These are phyloP conservation scores for Ophonus ardosiacus DNA, from an alignment of 2,888 invertebrate species.

Conservation along the genomic window DNA sequence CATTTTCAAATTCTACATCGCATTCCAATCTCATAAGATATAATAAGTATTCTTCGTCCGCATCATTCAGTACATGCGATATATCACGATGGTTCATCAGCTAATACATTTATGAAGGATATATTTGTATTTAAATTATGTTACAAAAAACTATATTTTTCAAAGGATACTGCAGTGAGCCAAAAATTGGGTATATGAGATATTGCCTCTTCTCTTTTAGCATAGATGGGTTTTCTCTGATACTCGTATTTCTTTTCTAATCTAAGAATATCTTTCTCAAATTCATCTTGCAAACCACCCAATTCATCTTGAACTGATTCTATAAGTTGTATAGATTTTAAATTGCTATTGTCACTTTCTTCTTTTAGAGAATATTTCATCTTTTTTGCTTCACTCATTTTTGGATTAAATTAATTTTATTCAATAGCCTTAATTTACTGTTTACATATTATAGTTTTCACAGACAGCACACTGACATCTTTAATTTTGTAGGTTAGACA, in stretches of 20 bases:
- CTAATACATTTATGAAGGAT: slow-evolving; percentile 22
- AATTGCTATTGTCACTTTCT: slow-evolving; percentile 22
- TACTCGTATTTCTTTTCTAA: slow-evolving; percentile 40
- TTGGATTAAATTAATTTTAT: neutral
- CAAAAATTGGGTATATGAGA: slow-evolving; percentile 54
- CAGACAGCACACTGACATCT: too few relatives aligned
- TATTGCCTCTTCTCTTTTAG: slow-evolving; percentile 49
- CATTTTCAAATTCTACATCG: slow-evolving; percentile 45
- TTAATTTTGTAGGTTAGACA: too few relatives aligned
- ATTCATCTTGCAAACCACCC: slow-evolving; percentile 36
- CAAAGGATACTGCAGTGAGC: slow-evolving; percentile 40
- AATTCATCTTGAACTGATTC: slow-evolving; percentile 53
- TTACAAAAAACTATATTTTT: neutral
- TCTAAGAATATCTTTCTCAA: slow-evolving; percentile 30
- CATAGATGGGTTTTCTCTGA: slow-evolving; percentile 55
- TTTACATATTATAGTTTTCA: neutral
- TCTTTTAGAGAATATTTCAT: slow-evolving; percentile 46
- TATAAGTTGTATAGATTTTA: slow-evolving; percentile 36
- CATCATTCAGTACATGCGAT: slow-evolving; percentile 44
- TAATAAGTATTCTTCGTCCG: slow-evolving; percentile 53
- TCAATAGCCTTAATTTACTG: neutral
- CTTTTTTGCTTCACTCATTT: slow-evolving; percentile 46
- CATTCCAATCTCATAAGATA: slow-evolving; percentile 40
- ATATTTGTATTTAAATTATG: neutral
- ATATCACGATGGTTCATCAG: slow-evolving; percentile 57